Conservation (phyloP, 2,113 vertebrate species). For the Eubucco bourcierii region DNA sequence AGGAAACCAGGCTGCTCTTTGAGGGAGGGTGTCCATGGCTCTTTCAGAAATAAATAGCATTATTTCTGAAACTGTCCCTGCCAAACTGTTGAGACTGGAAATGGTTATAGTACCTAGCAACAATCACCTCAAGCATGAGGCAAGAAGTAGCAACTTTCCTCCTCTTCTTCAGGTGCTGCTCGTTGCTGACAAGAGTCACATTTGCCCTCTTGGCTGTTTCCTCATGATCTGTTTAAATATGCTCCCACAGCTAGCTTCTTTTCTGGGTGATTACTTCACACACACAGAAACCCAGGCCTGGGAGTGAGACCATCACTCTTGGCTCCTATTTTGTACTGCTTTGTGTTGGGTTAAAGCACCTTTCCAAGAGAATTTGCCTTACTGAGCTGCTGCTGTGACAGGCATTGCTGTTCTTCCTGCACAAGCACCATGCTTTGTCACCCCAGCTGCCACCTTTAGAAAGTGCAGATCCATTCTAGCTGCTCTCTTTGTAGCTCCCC, state of each 20-base stretch:
- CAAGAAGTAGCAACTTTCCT: not conserved
- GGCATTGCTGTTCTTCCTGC: not conserved
- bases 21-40: not conserved
- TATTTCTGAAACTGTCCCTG: not conserved
- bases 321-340: not conserved
- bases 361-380: not conserved
- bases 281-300: not conserved
- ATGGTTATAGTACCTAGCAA: not conserved
- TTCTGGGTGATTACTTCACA: not conserved
- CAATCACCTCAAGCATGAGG: not conserved
- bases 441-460: not conserved
- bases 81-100: not conserved
- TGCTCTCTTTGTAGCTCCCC: not conserved
- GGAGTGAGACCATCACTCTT: not conserved
- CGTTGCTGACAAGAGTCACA: not conserved
- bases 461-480: not conserved
- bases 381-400: not conserved
- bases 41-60: no score
- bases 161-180: not conserved
- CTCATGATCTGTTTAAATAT: not conserved
- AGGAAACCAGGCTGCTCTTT: not conserved
- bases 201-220: not conserved
- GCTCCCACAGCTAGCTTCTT: not conserved
- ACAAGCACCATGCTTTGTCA: not conserved
- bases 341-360: not conserved